Base-by-base conservation (phyloP, 2,113 vertebrate genomes). In the Ictalurus punctatus region DNA sequence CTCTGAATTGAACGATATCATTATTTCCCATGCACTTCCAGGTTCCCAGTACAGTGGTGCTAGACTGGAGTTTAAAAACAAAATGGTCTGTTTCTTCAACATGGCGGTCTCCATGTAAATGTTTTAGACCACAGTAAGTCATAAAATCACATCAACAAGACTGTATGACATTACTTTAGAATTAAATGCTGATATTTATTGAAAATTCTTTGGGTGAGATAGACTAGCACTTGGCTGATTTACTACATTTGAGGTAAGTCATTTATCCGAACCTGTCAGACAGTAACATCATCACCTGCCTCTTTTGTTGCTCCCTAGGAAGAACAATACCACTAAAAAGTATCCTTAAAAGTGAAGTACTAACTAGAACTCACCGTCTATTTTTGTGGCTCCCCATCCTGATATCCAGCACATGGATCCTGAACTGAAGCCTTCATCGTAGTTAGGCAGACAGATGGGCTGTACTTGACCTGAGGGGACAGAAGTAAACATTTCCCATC, bases 361-460 rank as follows among this genome's bases (percentile, higher is more conserved):
- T 21, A 54, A 84, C 1, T 30, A 23, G 65, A 87, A 71, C 92
- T 92, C 34, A 93, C 92, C 92, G 2, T 84, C 85, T 59, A 86
- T 34, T 14, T 58, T 40, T 67, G 91, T 93, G 30, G 93, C 91
- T 85, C 93, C 91, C 93, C 93, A 93, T 67, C 92, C 93, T 30
- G 93, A 93, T 74, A 93, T 91, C 91, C 91, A 89, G 80, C 93
- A 93, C 90, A 92, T 86, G 40, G 87, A 90, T 83, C 91, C 93
- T 37, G 91, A 81, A 63, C 89, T 37, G 85, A 93, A 93, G 30
- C 16, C 65, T 80, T 93, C 89, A 2, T 83, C 90, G 37, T 88
- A 86, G 85, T 88, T 93, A 16, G 93, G 92, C 52, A 93, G 86
- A 79, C 93, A 93, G 83, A 93, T 91, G 27, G 93, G 93, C 52